Evolutionary conservation across 1,140 invertebrate species (phyloP), one percentile per base, ranked within the genome.

Genomic region (Sipha flava): DNA sequence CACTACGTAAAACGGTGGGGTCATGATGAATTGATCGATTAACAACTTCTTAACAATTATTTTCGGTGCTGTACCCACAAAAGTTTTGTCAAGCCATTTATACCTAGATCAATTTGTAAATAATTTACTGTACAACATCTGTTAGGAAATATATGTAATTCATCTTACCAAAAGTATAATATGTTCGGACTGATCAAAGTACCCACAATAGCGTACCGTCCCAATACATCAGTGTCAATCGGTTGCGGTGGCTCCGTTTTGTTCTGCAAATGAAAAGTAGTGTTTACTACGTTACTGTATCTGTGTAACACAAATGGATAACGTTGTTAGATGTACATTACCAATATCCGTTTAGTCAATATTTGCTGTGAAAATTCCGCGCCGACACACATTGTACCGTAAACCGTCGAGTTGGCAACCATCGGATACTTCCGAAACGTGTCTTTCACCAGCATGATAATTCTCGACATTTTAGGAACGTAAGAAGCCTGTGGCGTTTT

Each of bases 321-420:
- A 1, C 18, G 14, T 54, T 16, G 12, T 9, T 54, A 21, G 10
- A 68, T 49, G 29, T 64, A 83, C 85, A 87, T 57, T 86, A 90
- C 90, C 85, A 88, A 83, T 81, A 89, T 86, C 82, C 88, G 88
- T 81, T 88, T 91, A 26, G 89, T 90, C 43, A 92, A 88, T 34
- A 88, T 89, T 85, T 95, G 93, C 83, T 94, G 93, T 0, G 91
- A 89, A 64, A 92, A 88, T 84, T 94, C 93, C 0, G 93, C 93
- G 4, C 90, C 89, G 1, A 90, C 89, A 83, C 93, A 94, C 82
- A 94, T 90, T 0, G 89, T 88, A 14, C 92, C 93, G 84, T 94
- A 94, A 7, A 93, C 88, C 1, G 88, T 83, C n/a, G 90, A 90
- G 84, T 94, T 94, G 47, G 91, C 89, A 16, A 92, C 80, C 26